A percentile compares a stretch with the other conserved stretches of the same genome.
phyloP scores from a whole-genome alignment of 1,140 invertebrate genomes.

The Bombus huntii region DNA sequence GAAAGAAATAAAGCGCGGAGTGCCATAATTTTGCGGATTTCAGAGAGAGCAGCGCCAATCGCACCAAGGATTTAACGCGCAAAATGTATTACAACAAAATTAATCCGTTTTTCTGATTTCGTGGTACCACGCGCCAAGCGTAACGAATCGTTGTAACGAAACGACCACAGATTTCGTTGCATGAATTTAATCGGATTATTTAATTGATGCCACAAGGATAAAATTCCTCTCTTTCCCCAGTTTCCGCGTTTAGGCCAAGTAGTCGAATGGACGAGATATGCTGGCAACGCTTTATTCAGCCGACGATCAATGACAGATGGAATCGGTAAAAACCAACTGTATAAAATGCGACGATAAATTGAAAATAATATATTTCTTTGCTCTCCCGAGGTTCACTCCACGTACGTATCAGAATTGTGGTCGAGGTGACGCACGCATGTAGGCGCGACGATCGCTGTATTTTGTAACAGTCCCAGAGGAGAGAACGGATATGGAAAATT shows the following conservation, averaged over 20 bases:
- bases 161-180: conserved; percentile 3
- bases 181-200: conserved; percentile 18
- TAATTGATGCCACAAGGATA: not conserved
- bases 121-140: not conserved
- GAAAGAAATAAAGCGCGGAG: not conserved
- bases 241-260: not conserved
- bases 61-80: not conserved
- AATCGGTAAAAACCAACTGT: conserved; percentile 24
- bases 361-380: conserved; percentile 49
- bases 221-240: not conserved
- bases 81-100: not conserved
- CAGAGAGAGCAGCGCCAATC: not conserved
- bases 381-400: not conserved
- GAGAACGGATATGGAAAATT: conserved; percentile 11
- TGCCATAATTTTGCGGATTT: not conserved
- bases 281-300: not conserved
- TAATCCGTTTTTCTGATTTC: not conserved
- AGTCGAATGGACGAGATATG: not conserved
- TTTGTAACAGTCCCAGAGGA: not conserved
- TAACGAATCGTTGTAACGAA: conserved; percentile 2
- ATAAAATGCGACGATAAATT: conserved; percentile 38
- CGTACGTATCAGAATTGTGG: conserved; percentile 17
- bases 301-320: not conserved
- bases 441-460: not conserved
- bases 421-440: not conserved